Evolutionary conservation across 2,888 invertebrate species (phyloP), one percentile per base, ranked within the genome.

Genomic region (Alitta virens): DNA sequence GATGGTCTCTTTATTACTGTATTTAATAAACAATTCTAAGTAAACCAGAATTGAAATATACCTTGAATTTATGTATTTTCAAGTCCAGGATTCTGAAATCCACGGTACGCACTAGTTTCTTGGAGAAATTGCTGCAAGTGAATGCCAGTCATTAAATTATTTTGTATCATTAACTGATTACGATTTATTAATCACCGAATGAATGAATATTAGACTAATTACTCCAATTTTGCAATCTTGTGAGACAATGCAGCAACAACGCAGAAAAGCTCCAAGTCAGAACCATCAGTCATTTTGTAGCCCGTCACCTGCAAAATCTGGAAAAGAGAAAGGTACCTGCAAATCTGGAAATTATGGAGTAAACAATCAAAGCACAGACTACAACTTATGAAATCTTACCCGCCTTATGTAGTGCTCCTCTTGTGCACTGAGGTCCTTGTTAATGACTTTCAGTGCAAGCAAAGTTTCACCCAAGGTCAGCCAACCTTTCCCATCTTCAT

Each of bases 181-280:
- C n/a, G n/a, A n/a, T n/a, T n/a, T n/a, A n/a, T n/a, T n/a, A n/a
- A n/a, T n/a, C n/a, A n/a, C n/a, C n/a, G n/a, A 33, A 12, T 33
- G 7, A 33, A 12, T 12, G 33, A 33, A 46, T 46, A 14, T 2
- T 21, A 51, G 2, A 74, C 78, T 76, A n/a, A n/a, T n/a, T 68
- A 80, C 78, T 79, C 80, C 38, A 80, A 67, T 3, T 72, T 58
- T 16, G 75, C 66, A 21, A 80, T 78, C 62, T 71, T 70, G 53
- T 76, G 75, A 7, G 79, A 78, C n/a, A 80, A 69, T 18, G 79
- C 80, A 53, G 77, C 78, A 27, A 79, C 66, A 1, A 79, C 73
- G 23, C 76, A 74, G 69, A 79, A 80, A 55, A 78, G 65, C 62
- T 77, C 76, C 64, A 75, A 72, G 63, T 80, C 80, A 25, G 77